Evolutionary conservation across 2,113 vertebrate species (phyloP).

Genomic region (Tenebrosternarchus preto): DNA sequence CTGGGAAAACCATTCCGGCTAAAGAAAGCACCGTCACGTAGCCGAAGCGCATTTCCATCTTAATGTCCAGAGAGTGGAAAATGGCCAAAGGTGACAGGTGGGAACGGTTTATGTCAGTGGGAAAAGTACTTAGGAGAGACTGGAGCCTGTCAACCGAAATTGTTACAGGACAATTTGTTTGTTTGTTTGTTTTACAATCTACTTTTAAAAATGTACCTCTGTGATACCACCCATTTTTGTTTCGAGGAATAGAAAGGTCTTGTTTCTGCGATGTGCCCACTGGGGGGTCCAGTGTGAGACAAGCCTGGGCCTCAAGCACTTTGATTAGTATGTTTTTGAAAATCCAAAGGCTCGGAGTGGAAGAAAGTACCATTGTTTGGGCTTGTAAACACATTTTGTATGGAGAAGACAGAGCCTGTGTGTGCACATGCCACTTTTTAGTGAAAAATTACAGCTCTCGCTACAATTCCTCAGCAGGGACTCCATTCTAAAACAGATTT

Average conservation of each 20-base stretch:
- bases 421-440: conserved; percentile 75
- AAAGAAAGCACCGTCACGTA: neutral
- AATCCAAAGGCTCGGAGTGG: conserved; percentile 29
- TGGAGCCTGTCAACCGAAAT: too few relatives aligned
- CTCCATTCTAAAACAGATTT: conserved; percentile 74
- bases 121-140: neutral
- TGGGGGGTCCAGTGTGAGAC: neutral
- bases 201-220: neutral
- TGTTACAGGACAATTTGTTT: too few relatives aligned
- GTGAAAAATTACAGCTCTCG: conserved; percentile 80
- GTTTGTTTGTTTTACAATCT: too few relatives aligned
- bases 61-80: conserved; percentile 25
- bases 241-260: neutral
- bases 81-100: neutral
- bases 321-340: neutral
- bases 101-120: neutral
- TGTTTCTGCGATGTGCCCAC: neutral
- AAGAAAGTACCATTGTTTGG: conserved; percentile 53
- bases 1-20: neutral
- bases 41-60: conserved; percentile 9
- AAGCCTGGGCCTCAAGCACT: neutral
- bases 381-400: conserved; percentile 55
- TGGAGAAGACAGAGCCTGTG: conserved; percentile 55
- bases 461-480: conserved; percentile 78
- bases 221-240: neutral